Conservation (phyloP, 2,888 invertebrate species). For the Catocala sponsa region DNA sequence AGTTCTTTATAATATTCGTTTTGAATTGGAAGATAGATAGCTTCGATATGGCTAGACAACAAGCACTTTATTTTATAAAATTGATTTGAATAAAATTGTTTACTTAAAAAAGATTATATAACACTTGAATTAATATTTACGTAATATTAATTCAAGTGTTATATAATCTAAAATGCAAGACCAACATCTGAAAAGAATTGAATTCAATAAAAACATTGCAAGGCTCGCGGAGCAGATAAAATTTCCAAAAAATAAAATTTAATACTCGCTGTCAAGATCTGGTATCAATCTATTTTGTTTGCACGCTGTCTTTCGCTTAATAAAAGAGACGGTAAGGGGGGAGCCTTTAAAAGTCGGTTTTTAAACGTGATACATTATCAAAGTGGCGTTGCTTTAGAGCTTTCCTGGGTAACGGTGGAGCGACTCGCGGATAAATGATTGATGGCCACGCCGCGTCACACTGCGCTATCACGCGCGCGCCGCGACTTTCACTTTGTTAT, state of each 20-base stretch:
- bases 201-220: conserved; percentile 26
- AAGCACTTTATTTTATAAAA: not conserved
- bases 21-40: not conserved
- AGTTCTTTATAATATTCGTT: not conserved
- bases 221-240: conserved; percentile 22
- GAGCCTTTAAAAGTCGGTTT: conserved; percentile 77
- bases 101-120: too few relatives aligned
- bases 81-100: too few relatives aligned
- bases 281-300: conserved; percentile 83
- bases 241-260: conserved; percentile 67
- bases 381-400: conserved; percentile 81
- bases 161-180: not conserved
- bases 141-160: too few relatives aligned
- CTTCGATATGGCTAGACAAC: not conserved
- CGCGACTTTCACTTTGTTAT: conserved; percentile 72
- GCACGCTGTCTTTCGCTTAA: conserved; percentile 66
- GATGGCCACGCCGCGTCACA: conserved; percentile 72
- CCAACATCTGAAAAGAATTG: not conserved
- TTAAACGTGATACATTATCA: conserved; percentile 85
- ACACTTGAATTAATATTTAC: too few relatives aligned
- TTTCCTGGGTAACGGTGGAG: conserved; percentile 79
- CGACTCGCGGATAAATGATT: conserved; percentile 83
- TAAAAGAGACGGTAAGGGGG: conserved; percentile 67
- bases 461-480: conserved; percentile 67
- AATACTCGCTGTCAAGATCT: conserved; percentile 74